Evolutionary conservation across 2,888 invertebrate species (phyloP).

Genomic region (Phengaris alcon): DNA sequence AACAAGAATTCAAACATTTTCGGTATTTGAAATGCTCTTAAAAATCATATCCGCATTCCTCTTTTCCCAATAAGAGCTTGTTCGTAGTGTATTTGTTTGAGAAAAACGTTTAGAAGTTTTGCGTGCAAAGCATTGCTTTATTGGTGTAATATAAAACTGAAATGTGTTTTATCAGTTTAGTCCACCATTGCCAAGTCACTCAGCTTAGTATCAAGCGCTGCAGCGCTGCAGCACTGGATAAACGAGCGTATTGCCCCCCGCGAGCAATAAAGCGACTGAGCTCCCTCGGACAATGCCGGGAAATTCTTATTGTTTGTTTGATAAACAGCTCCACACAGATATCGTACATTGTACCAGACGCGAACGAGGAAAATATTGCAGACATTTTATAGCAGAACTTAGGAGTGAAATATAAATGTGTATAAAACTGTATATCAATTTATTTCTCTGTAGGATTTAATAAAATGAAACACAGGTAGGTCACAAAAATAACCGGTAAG

Average conservation of each 20-base stretch:
- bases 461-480: no score
- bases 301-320: conserved; percentile 23
- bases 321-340: conserved; percentile 17
- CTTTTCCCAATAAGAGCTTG: neutral
- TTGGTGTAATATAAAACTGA: conserved; percentile 11
- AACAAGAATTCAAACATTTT: no score
- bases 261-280: conserved; percentile 25
- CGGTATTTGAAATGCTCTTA: no score
- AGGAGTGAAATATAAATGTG: neutral
- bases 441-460: no score
- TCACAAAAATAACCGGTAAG: no score
- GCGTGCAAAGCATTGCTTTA: neutral
- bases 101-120: neutral
- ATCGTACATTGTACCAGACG: conserved; percentile 19
- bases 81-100: neutral
- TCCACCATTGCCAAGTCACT: neutral
- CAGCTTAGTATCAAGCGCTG: conserved; percentile 16
- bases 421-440: neutral
- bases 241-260: neutral
- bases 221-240: conserved; percentile 15
- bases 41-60: no score
- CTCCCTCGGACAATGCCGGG: conserved; percentile 10
- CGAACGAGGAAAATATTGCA: conserved; percentile 1
- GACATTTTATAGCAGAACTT: neutral
- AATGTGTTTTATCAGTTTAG: conserved; percentile 15